phyloP scores from a whole-genome alignment of 2,888 invertebrate genomes.

The Ctena decussata region DNA sequence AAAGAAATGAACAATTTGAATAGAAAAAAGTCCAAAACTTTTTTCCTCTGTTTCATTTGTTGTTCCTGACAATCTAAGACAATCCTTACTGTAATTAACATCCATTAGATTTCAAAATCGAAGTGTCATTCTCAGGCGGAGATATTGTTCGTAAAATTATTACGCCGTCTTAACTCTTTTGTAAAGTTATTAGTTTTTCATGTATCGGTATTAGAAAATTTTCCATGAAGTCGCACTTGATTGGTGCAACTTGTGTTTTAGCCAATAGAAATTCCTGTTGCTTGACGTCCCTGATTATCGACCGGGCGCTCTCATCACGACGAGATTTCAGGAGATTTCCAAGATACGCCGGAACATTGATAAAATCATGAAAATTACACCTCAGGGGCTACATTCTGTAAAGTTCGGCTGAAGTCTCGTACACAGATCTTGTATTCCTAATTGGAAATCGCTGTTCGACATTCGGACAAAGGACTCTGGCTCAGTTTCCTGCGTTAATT shows the following conservation, averaged over 20 bases:
- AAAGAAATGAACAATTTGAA: no score
- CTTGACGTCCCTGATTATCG: background rate
- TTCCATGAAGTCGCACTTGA: background rate
- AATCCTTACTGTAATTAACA: background rate
- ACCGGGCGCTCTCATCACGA: background rate
- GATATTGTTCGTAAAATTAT: background rate
- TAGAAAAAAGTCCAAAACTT: no score
- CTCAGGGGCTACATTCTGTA: conserved; percentile 1
- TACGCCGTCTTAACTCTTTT: background rate
- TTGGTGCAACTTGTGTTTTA: conserved; percentile 8
- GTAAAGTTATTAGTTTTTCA: conserved; percentile 12
- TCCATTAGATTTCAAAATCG: background rate
- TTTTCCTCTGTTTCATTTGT: no score
- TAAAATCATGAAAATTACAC: conserved; percentile 17
- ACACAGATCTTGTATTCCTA: conserved; percentile 3
- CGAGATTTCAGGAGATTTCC: conserved; percentile 2
- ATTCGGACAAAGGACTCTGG: conserved; percentile 1
- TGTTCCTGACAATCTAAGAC: no score
- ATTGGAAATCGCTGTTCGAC: background rate
- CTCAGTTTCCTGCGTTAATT: background rate
- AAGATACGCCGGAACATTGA: conserved; percentile 8
- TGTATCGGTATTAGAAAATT: conserved; percentile 2
- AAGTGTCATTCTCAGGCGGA: background rate
- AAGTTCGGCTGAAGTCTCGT: background rate
- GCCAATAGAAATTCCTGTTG: background rate